These are phyloP conservation scores for Sturnus vulgaris DNA, from an alignment of 2,113 vertebrate genomes.

Conservation along the genomic window DNA sequence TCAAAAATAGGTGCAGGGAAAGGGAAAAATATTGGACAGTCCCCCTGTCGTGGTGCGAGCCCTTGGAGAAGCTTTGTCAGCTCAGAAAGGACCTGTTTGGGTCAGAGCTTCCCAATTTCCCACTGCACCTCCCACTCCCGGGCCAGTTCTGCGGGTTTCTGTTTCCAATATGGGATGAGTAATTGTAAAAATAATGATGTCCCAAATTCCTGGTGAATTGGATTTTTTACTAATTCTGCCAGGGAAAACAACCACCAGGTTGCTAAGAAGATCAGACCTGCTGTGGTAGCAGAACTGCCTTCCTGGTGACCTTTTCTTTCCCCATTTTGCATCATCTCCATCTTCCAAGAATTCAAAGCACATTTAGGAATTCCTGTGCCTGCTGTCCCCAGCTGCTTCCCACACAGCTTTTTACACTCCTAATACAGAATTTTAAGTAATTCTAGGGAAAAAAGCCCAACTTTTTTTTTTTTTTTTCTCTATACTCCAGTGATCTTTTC, in stretches of 20 bases:
- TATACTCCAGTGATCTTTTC: neutral
- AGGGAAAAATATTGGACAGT: accelerated
- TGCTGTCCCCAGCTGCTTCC: neutral
- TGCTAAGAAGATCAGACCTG: neutral
- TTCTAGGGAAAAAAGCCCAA: accelerated
- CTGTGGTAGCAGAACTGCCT: neutral
- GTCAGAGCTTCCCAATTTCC: neutral
- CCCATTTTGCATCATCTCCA: neutral
- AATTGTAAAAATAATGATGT: neutral
- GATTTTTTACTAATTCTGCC: neutral
- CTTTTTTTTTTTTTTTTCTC: neutral
- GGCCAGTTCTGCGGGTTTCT: neutral
- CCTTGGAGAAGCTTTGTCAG: too few relatives aligned
- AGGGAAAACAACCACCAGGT: neutral
- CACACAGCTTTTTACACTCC: neutral
- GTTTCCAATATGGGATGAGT: neutral
- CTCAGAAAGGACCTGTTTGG: neutral
- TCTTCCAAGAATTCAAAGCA: neutral
- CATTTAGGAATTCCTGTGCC: neutral
- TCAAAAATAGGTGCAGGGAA: neutral
- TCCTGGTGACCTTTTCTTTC: neutral
- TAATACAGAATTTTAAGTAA: neutral
- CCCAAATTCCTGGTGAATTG: neutral
- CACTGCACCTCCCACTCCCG: neutral
- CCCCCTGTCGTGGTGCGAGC: accelerated